phyloP scores from a whole-genome alignment of 1,140 invertebrate genomes.

The Platyscapa corneri region DNA sequence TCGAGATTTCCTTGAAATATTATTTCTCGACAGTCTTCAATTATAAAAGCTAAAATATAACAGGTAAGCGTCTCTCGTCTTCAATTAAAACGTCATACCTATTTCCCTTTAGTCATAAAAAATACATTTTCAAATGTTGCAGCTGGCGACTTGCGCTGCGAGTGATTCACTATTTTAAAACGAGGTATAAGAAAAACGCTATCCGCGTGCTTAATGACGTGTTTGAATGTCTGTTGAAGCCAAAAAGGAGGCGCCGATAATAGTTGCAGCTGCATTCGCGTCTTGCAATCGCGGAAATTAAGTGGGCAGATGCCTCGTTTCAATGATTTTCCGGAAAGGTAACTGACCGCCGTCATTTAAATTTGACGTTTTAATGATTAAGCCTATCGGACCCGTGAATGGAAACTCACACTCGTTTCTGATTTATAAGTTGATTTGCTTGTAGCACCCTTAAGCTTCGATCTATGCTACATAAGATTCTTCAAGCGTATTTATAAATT shows the following conservation, averaged over 20 bases:
- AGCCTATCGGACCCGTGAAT: background rate
- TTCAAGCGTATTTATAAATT: background rate
- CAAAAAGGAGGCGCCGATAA: background rate
- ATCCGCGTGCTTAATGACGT: conserved; percentile 16
- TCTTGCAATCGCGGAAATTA: conserved; percentile 37
- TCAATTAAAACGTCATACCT: background rate
- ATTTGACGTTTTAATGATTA: conserved; percentile 11
- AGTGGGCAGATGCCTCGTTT: conserved; percentile 16
- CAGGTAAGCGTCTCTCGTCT: background rate
- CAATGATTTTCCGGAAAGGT: conserved; percentile 15
- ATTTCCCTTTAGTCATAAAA: background rate
- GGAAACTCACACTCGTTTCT: background rate
- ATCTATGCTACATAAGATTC: background rate
- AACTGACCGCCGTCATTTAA: conserved; percentile 18
- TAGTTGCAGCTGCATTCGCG: conserved; percentile 25
- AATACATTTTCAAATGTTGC: background rate
- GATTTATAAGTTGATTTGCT: background rate
- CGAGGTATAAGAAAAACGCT: background rate
- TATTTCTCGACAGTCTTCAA: background rate
- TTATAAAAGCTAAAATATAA: background rate
- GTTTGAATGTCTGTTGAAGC: background rate
- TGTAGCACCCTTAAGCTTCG: background rate
- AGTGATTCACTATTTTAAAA: background rate
- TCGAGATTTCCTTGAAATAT: background rate
- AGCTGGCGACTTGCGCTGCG: background rate